Evolutionary conservation across 2,113 vertebrate genomes (phyloP).

Genomic region (Mustela nigripes): DNA sequence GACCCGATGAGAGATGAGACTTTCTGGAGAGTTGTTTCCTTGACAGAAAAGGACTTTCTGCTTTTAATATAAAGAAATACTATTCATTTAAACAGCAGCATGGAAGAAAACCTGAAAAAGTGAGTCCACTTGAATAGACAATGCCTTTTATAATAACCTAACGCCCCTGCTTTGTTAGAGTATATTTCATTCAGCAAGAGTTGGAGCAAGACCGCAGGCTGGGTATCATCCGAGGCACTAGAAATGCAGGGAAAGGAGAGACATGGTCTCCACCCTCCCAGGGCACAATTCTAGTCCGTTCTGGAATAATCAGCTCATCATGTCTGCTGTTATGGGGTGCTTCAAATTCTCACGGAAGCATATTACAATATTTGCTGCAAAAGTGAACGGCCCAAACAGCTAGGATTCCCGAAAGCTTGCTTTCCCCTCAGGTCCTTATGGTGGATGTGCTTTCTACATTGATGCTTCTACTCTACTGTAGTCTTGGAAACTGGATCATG

Average conservation of each 20-base stretch:
- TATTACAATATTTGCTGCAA: not conserved
- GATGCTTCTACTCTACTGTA: not conserved
- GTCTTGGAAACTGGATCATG: not conserved
- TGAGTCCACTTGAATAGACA: not conserved
- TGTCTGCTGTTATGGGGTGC: not conserved
- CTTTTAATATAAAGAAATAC: not conserved
- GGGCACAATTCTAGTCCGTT: not conserved
- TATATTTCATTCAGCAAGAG: not conserved
- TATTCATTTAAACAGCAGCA: not conserved
- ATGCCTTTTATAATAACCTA: not conserved
- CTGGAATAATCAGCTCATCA: not conserved
- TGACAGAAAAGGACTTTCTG: not conserved
- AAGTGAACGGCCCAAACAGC: not conserved
- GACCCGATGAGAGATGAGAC: not conserved
- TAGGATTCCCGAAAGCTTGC: not conserved
- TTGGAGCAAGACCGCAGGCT: not conserved
- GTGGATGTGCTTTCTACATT: not conserved
- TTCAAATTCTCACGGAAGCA: not conserved
- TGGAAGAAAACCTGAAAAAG: not conserved
- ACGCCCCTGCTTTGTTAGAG: not conserved
- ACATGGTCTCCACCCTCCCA: not conserved
- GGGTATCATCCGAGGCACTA: not conserved
- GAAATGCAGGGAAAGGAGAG: slow-evolving; percentile 4
- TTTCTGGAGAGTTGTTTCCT: not conserved
- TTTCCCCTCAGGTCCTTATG: not conserved